Percentiles rank a stretch among this genome's conserved stretches.
These are phyloP conservation scores for Trichonephila clavata DNA, from an alignment of 1,140 invertebrate genomes.

Conservation along the genomic window DNA sequence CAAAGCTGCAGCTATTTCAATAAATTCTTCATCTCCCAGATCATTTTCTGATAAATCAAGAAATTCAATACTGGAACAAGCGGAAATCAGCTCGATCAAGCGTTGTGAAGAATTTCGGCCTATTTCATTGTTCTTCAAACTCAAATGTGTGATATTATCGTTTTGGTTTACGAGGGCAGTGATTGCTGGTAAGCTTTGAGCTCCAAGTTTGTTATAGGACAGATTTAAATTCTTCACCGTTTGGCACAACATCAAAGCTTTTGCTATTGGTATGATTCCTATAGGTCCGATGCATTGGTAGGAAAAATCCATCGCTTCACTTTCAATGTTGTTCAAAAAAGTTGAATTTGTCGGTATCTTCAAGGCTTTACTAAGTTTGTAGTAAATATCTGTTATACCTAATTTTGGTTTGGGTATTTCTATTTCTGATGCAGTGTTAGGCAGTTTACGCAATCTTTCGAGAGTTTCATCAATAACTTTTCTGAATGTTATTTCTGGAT, in stretches of 20 bases:
- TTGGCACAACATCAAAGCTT: constrained; percentile 18
- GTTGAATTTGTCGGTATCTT: constrained; percentile 30
- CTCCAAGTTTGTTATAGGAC: constrained; percentile 50
- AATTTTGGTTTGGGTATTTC: not conserved
- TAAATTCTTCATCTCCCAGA: constrained; percentile 49
- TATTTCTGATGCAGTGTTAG: not conserved
- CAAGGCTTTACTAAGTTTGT: constrained; percentile 44
- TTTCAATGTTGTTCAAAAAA: constrained; percentile 2
- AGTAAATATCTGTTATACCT: not conserved
- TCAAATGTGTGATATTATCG: constrained; percentile 43
- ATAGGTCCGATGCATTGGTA: constrained; percentile 8
- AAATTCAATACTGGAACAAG: not conserved
- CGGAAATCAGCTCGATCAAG: constrained; percentile 2
- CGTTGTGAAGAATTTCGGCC: not conserved
- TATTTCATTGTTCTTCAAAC: constrained; percentile 21
- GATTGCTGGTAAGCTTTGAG: constrained; percentile 35
- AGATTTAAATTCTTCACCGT: constrained; percentile 36
- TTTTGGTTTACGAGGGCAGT: constrained; percentile 42
- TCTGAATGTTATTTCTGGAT: constrained; percentile 14
- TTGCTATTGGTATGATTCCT: constrained; percentile 51
- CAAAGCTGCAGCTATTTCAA: constrained; percentile 17
- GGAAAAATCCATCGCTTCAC: constrained; percentile 47
- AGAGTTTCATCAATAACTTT: not conserved
- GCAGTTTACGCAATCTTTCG: constrained; percentile 15
- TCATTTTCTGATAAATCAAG: constrained; percentile 53